Evolutionary conservation across 2,113 vertebrate genomes (phyloP).

Genomic region (Cyphomyrus plagiostoma): DNA sequence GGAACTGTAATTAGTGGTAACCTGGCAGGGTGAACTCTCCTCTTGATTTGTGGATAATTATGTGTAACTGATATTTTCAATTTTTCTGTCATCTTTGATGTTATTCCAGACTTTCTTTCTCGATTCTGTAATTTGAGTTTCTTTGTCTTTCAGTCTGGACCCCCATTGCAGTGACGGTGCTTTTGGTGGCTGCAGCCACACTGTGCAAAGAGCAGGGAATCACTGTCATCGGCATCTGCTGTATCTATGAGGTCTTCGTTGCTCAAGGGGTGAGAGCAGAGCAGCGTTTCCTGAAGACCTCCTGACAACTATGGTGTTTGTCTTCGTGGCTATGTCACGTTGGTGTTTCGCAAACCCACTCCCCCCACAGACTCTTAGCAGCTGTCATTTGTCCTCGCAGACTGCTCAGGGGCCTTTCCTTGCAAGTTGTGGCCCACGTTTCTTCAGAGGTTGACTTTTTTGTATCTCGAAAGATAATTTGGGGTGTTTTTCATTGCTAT

Average conservation of each 20-base stretch:
- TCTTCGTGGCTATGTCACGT: background rate
- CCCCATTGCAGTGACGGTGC: conserved; percentile 82
- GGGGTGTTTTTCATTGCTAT: background rate
- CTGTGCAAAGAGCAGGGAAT: conserved; percentile 97
- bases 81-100: background rate
- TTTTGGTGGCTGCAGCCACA: conserved; percentile 86
- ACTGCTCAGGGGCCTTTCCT: background rate
- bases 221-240: conserved; percentile 94
- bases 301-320: background rate
- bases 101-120: background rate
- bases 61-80: background rate
- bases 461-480: background rate
- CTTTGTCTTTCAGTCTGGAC: conserved; percentile 75
- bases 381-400: background rate
- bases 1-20: background rate
- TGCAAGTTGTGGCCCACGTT: background rate
- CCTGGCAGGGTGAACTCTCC: background rate
- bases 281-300: background rate
- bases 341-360: background rate
- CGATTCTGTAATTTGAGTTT: background rate
- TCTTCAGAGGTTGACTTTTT: conserved; percentile 7
- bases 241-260: conserved; percentile 92
- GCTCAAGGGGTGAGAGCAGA: conserved; percentile 84
- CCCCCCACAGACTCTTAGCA: background rate
- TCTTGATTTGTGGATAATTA: conserved; percentile 10